Base-by-base conservation (phyloP, 2,113 vertebrate genomes). In the Petroica traversi region DNA sequence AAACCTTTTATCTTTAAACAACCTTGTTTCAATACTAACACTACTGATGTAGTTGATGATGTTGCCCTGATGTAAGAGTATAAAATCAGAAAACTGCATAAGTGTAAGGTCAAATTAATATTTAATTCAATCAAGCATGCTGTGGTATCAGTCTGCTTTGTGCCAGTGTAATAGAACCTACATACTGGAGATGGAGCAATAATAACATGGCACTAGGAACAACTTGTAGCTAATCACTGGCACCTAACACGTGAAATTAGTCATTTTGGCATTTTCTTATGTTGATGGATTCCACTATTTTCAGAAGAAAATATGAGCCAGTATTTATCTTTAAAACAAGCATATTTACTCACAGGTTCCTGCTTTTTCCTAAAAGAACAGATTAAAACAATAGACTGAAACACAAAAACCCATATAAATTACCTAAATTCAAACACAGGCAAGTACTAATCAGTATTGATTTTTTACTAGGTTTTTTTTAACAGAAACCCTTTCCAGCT, bases 241-340 rank as follows among this genome's bases (percentile, higher is more conserved):
- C 89, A 95, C 73, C 55, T 57, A 71, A 81, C n/a, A 75, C 57
- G 59, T 85, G 77, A 72, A 78, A 93, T 91, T 68, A 95, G 61
- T 79, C 23, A 94, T 84, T 81, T 22, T 85, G 87, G 86, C 69
- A 64, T 68, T 87, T 87, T 89, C 1, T 1, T 36, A 43, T 46
- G 40, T n/a, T 79, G 58, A 89, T 40, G 33, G 62, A 72, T 79
- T 74, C 51, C 52, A 40, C 63, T 87, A 25, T 63, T 89, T 92
- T 78, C 83, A 84, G 58, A 75, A 87, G 54, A 79, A 93, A 89
- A 85, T 14, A 78, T 31, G n/a, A 95, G 71, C 57, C 71, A 85
- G 31, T 59, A 85, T 62, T 91, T 41, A 71, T 89, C 45, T 78
- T 86, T 78, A 59, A 75, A 89, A 84, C 41, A 75, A 75, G 31